Evolutionary conservation across 2,797 vertebrate genomes (phyloP).

Genomic region (Chiroxiphia lanceolata): DNA sequence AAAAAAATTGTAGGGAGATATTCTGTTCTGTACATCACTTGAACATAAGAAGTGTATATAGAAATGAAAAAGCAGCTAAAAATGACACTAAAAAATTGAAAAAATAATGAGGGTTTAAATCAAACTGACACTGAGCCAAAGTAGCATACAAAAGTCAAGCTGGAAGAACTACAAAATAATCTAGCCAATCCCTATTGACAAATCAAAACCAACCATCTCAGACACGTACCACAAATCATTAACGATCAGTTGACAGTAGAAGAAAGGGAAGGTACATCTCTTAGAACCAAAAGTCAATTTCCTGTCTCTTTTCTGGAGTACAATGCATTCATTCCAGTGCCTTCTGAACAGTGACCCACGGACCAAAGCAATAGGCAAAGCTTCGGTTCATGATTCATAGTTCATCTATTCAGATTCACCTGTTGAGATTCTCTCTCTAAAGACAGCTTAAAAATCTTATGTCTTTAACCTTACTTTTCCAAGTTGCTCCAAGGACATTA

Average conservation of each 20-base stretch:
- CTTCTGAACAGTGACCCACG: background rate
- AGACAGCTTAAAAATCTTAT: background rate
- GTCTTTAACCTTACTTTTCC: background rate
- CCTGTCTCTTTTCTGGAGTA: background rate
- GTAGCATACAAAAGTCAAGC: background rate
- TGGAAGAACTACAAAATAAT: background rate
- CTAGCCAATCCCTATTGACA: background rate
- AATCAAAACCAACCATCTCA: background rate
- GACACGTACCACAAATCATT: background rate
- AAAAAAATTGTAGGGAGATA: background rate
- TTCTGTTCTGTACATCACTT: background rate
- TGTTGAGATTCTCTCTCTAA: background rate
- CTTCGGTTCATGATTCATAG: background rate
- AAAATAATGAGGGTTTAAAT: background rate
- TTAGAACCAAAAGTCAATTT: background rate
- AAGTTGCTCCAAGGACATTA: background rate
- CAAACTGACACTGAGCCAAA: background rate
- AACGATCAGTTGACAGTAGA: background rate
- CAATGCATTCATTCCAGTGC: background rate
- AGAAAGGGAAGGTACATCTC: background rate
- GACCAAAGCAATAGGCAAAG: background rate
- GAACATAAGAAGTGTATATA: background rate
- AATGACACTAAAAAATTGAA: accelerated
- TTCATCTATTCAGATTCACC: background rate
- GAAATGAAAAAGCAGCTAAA: background rate